These are phyloP conservation scores for Clitarchus hookeri DNA, from an alignment of 2,888 invertebrate species.

Conservation along the genomic window DNA sequence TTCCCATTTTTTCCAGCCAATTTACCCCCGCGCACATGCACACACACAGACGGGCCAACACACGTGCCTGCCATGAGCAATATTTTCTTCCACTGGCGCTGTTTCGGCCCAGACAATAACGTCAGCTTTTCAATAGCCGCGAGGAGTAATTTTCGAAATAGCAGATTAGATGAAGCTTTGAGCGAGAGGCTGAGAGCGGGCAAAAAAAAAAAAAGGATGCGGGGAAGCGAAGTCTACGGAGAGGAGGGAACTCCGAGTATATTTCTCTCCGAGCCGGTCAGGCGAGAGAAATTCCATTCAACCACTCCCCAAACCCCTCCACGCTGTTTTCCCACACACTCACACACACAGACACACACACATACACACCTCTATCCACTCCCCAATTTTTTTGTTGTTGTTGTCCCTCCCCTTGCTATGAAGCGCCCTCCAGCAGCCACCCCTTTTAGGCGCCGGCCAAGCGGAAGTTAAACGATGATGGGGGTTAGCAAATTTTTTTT, in stretches of 20 bases:
- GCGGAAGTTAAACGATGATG: conserved; percentile 37
- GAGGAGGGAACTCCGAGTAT: not conserved
- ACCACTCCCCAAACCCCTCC: not conserved
- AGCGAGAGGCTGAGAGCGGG: not conserved
- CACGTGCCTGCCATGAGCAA: not conserved
- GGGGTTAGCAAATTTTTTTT: conserved; percentile 23
- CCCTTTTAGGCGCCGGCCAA: conserved; percentile 33
- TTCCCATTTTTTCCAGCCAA: too few species aligned
- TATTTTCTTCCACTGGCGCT: not conserved
- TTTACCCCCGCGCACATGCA: not conserved
- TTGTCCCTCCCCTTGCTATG: not conserved
- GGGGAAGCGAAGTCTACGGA: not conserved
- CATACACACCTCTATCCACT: not conserved
- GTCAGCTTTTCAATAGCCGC: not conserved
- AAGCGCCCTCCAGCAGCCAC: conserved; percentile 21
- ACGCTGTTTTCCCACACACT: not conserved
- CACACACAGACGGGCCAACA: not conserved
- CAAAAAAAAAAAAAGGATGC: too few species aligned
- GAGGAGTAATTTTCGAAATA: not conserved
- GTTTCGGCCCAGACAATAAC: not conserved
- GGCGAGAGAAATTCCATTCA: not conserved
- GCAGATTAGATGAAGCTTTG: not conserved
- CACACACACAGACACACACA: not conserved
- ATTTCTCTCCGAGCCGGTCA: not conserved
- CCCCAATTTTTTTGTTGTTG: not conserved